Evolutionary conservation across 2,113 vertebrate genomes (phyloP).

Genomic region (Dolichallabes microphthalmus): DNA sequence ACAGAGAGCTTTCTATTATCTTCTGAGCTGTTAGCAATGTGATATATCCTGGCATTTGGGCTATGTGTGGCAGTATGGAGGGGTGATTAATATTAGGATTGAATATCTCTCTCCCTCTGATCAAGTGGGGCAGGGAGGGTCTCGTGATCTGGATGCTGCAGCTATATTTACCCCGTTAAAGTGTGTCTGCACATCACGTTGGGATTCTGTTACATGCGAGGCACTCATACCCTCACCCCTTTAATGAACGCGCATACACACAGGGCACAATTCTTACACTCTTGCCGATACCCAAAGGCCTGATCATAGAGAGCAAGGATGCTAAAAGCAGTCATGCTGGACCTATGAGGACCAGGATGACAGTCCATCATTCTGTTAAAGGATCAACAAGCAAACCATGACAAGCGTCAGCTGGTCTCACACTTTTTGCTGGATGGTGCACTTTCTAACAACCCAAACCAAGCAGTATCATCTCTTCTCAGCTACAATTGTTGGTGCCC

Average conservation of each 20-base stretch:
- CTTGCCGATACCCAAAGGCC: neutral
- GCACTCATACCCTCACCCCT: constrained; percentile 48
- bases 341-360: constrained; percentile 13
- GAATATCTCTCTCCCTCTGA: constrained; percentile 52
- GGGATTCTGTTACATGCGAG: constrained; percentile 72
- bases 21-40: constrained; percentile 52
- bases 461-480: neutral
- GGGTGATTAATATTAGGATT: constrained; percentile 64
- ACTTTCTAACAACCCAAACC: neutral
- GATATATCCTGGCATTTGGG: constrained; percentile 64
- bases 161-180: constrained; percentile 72
- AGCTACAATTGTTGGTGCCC: neutral
- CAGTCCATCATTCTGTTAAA: neutral
- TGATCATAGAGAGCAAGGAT: constrained; percentile 12
- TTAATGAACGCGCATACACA: constrained; percentile 48
- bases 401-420: neutral
- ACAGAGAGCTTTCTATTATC: constrained; percentile 60
- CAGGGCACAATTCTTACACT: constrained; percentile 49
- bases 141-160: constrained; percentile 35
- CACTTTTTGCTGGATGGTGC: neutral
- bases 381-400: neutral
- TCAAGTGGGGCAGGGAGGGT: constrained; percentile 43
- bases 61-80: constrained; percentile 53
- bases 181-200: constrained; percentile 66
- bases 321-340: neutral